Base-by-base conservation (phyloP, 2,888 invertebrate genomes). In the Acrobasis repandana region DNA sequence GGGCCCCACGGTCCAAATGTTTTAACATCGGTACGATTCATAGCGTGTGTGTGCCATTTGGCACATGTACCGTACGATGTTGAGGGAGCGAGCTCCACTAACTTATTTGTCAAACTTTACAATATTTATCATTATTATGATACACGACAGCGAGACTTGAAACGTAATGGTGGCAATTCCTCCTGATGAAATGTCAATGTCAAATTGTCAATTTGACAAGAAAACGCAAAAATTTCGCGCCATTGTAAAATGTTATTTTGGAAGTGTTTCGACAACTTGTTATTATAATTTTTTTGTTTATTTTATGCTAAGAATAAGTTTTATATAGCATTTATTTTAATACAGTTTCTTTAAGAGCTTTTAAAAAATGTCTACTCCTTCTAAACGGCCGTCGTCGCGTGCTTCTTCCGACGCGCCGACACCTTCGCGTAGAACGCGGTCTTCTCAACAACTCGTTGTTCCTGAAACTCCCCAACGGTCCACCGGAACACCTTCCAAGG, bases 391-490 rank as follows among this genome's bases (percentile, higher is more conserved):
- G 9, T 77, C 88, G 33, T 91, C 92, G 18, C 85, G 80, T 47
- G 90, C 90, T 9, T 92, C 91, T 0, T 92, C 92, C 0, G 91
- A 91, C 64, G 83, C 90, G 18, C 71, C 84, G n/a, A 93, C 93
- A 16, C 91, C 93, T 16, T 86, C 90, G 11, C 83, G 93, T 8
- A 81, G 85, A 65, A 85, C 90, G 0, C 79, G 88, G 58, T 82
- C 88, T 9, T 91, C 93, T 6, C 90, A 91, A 73, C 90, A 90
- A 75, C 71, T 90, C 63, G 84, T 92, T 61, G 89, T 93, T 43
- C 93, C 92, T 1, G 92, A 92, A 70, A 93, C 93, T 61, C 92
- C 93, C 9, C 92, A 92, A 67, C 81, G 88, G 54, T 86, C 92
- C 34, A 75, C 88, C 20, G 88, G 88, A 46, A 90, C 91, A 52